phyloP scores from a whole-genome alignment of 2,888 invertebrate species.

The Tetranychus truncatus region DNA sequence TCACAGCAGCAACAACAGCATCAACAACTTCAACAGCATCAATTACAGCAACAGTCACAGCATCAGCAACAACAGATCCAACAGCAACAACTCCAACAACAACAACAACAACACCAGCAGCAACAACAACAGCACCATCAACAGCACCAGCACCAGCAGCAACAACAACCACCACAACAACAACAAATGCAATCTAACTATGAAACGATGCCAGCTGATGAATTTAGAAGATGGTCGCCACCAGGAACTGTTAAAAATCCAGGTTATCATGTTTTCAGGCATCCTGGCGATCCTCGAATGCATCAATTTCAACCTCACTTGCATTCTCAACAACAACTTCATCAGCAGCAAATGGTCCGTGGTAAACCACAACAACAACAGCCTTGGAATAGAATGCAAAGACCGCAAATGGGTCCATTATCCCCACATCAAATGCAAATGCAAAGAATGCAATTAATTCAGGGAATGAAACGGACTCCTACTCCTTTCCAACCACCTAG shows the following conservation, averaged over 20 bases:
- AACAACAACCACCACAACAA: conserved; percentile 39
- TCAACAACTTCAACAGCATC: too few species aligned
- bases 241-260: conserved; percentile 9
- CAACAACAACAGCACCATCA: background rate
- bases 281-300: conserved; percentile 9
- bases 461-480: background rate
- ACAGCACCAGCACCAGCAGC: conserved; percentile 34
- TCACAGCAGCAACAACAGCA: too few species aligned
- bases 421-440: conserved; percentile 15
- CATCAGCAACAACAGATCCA: background rate
- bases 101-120: background rate
- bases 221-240: conserved; percentile 19
- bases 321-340: conserved; percentile 13
- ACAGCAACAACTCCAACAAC: too few species aligned
- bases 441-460: conserved; percentile 12
- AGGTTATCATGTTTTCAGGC: conserved; percentile 17
- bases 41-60: background rate
- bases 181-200: background rate
- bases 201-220: conserved; percentile 22
- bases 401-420: background rate
- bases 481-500: background rate
- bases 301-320: background rate
- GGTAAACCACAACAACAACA: conserved; percentile 29
- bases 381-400: conserved; percentile 29
- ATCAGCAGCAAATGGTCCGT: background rate